phyloP scores from a whole-genome alignment of 2,113 vertebrate species.

The Prolemur simus region DNA sequence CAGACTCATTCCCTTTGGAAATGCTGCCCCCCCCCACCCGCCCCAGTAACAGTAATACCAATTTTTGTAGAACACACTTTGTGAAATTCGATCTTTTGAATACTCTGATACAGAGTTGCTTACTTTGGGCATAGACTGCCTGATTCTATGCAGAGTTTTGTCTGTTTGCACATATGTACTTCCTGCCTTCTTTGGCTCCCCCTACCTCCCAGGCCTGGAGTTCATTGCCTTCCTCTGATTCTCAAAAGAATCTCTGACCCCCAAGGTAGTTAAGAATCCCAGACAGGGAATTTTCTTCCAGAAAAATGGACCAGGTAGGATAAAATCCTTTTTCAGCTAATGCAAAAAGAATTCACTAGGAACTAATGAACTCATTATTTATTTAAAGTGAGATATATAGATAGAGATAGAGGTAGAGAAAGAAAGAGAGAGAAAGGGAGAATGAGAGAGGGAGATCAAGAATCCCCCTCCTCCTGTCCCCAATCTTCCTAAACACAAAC shows the following conservation, averaged over 20 bases:
- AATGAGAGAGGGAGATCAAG: not conserved
- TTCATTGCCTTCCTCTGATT: not conserved
- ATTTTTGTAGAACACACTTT: not conserved
- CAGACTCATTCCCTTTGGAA: not conserved
- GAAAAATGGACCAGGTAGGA: not conserved
- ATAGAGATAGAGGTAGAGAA: not conserved
- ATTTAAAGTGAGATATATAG: not conserved
- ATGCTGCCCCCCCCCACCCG: too few species aligned
- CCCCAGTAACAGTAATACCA: not conserved
- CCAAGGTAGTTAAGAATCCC: not conserved
- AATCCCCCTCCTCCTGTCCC: not conserved
- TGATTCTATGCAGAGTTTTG: not conserved
- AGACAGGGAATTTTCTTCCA: not conserved
- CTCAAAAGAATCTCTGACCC: not conserved
- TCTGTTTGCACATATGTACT: not conserved
- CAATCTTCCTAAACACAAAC: slow-evolving; percentile 5
- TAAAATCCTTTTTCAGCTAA: not conserved
- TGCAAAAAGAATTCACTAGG: slow-evolving; percentile 4
- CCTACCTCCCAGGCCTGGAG: accelerated
- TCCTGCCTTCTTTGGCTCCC: not conserved
- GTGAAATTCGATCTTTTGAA: not conserved
- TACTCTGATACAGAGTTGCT: not conserved
- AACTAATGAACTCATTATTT: slow-evolving; percentile 23
- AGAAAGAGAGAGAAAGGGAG: not conserved
- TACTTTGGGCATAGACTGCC: not conserved